A percentile compares a stretch with the other conserved stretches of the same genome.
Conservation (phyloP, 2,888 invertebrate genomes). For the Xestia rhomboidea region DNA sequence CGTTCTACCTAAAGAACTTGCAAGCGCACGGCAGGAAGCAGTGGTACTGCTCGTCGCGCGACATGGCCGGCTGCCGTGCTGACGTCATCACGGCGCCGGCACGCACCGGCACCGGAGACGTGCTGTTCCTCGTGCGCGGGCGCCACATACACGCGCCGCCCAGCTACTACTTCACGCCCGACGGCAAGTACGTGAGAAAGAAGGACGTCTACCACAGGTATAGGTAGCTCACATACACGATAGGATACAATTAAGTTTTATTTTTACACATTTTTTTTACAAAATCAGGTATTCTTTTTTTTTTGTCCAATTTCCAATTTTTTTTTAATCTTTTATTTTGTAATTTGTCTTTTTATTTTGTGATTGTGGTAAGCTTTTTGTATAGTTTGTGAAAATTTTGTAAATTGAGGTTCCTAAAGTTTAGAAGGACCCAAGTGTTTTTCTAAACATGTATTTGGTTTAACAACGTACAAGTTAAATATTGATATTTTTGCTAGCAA, state of each 20-base stretch:
- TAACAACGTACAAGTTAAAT: constrained; percentile 22
- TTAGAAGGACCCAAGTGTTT: constrained; percentile 33
- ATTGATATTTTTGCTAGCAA: constrained; percentile 20
- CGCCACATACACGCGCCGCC: constrained; percentile 87
- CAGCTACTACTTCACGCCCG: constrained; percentile 87
- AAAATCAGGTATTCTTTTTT: constrained; percentile 39
- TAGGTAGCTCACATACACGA: constrained; percentile 77
- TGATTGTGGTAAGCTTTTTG: constrained; percentile 43
- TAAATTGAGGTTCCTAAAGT: constrained; percentile 72
- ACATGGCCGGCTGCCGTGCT: constrained; percentile 88
- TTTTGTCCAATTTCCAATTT: constrained; percentile 11
- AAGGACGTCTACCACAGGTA: constrained; percentile 88
- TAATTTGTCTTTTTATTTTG: constrained; percentile 50
- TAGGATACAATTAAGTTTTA: constrained; percentile 38
- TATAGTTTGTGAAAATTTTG: constrained; percentile 44
- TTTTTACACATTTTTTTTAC: constrained; percentile 54
- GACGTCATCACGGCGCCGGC: constrained; percentile 88
- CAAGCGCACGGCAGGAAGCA: constrained; percentile 88
- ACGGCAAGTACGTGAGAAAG: constrained; percentile 87
- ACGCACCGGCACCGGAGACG: constrained; percentile 78
- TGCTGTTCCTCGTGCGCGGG: constrained; percentile 86
- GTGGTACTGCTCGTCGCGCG: constrained; percentile 89
- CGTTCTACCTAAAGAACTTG: constrained; percentile 88
- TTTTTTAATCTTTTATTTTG: constrained; percentile 27
- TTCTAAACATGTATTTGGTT: constrained; percentile 21